A percentile compares a stretch with the other conserved stretches of the same genome.
These are phyloP conservation scores for Perca fluviatilis DNA, from an alignment of 2,113 vertebrate species.

Conservation along the genomic window DNA sequence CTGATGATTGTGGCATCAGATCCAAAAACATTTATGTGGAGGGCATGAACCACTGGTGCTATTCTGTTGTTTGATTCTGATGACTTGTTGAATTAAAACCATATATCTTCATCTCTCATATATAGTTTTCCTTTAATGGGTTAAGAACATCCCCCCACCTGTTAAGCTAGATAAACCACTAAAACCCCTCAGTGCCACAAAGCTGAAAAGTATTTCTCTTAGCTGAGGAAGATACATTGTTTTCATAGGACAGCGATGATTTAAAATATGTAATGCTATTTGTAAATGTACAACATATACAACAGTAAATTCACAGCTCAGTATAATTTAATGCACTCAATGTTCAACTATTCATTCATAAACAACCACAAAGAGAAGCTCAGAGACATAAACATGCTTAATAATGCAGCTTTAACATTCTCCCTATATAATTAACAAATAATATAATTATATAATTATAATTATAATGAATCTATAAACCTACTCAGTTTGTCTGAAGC, in stretches of 20 bases:
- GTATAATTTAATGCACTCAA: not conserved
- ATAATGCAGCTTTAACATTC: not conserved
- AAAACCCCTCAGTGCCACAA: not conserved
- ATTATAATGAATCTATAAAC: too few species aligned
- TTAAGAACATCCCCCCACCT: not conserved
- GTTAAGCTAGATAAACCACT: not conserved
- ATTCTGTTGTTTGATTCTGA: not conserved
- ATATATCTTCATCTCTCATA: too few species aligned
- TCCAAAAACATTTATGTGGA: not conserved
- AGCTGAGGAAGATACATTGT: too few species aligned
- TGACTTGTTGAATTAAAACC: not conserved
- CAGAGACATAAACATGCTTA: not conserved
- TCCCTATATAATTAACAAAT: not conserved
- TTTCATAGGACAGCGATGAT: not conserved
- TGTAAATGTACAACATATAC: not conserved
- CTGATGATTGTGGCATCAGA: not conserved
- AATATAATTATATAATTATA: too few species aligned
- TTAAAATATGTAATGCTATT: not conserved
- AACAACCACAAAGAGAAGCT: not conserved
- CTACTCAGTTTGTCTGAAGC: not conserved
- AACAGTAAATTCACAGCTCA: not conserved
- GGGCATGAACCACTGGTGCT: not conserved
- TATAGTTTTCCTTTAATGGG: not conserved
- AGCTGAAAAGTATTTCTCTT: not conserved
- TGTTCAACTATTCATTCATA: slow-evolving; percentile 1